Percentiles rank a stretch among this genome's conserved stretches.
Evolutionary conservation across 1,140 invertebrate species (phyloP).

Genomic region (Drosophila burlai): DNA sequence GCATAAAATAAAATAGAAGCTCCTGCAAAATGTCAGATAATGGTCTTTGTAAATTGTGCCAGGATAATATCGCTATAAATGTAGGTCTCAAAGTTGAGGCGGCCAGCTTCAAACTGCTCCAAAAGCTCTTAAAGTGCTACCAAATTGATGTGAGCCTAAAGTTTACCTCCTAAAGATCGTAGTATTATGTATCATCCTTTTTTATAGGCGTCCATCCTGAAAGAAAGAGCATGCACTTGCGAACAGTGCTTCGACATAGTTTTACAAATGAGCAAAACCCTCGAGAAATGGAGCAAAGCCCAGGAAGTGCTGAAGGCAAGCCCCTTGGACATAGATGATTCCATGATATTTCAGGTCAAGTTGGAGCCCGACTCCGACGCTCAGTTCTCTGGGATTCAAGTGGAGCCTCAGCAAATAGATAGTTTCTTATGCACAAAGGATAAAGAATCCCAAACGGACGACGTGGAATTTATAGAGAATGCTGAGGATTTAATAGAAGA

Average conservation of each 20-base stretch:
- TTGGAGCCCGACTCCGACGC: not conserved
- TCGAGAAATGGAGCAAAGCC: slow-evolving; percentile 13
- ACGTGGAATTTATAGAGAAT: not conserved
- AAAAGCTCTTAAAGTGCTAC: slow-evolving; percentile 29
- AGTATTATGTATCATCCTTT: not conserved
- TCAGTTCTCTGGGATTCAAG: not conserved
- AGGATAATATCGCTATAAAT: not conserved
- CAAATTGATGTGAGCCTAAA: slow-evolving; percentile 11
- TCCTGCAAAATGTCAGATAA: slow-evolving; percentile 2
- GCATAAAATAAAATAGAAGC: too few relatives aligned
- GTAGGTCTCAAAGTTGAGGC: slow-evolving; percentile 4
- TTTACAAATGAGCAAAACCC: not conserved
- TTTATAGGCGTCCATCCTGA: slow-evolving; percentile 6
- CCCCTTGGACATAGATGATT: slow-evolving; percentile 28
- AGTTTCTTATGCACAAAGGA: not conserved
- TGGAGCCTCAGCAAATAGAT: not conserved
- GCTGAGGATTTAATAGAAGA: not conserved
- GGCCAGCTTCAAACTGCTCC: slow-evolving; percentile 6
- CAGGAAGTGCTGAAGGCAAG: not conserved
- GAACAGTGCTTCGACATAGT: not conserved
- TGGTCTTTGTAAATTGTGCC: slow-evolving; percentile 25
- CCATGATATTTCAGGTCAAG: slow-evolving; percentile 13
- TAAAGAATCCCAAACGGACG: not conserved
- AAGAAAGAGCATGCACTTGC: slow-evolving; percentile 2
- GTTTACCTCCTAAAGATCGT: not conserved